Evolutionary conservation across 2,888 invertebrate genomes (phyloP), one percentile per base, ranked within the genome.

Genomic region (Ecdyonurus torrentis): DNA sequence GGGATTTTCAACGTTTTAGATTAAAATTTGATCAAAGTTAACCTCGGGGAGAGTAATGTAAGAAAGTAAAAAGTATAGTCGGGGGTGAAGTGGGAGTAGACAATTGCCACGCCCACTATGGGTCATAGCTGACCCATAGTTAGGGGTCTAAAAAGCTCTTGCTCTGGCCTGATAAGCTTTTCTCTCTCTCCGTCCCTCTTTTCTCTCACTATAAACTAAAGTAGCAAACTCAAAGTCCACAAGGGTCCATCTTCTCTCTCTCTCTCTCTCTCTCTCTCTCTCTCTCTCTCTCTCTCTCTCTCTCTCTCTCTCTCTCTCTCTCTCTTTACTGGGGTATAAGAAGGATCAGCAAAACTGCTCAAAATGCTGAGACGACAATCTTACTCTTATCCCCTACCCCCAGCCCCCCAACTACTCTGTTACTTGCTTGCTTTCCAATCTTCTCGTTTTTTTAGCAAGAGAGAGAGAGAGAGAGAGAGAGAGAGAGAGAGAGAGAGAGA

Each of bases 21-120:
- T 55, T 55, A 55, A 55, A 55, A 55, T 55, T 55, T 55, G 55
- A 55, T 55, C 55, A 55, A 55, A 7, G 55, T 55, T 55, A 55
- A 55, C 20, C 55, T 20, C n/a, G n/a, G n/a, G n/a, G n/a, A n/a
- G 55, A n/a, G 55, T 10, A 55, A 55, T 55, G 37, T 15, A 37
- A 37, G 37, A 15, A 37, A 15, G 15, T 37, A 37, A n/a, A n/a
- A n/a, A n/a, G n/a, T n/a, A n/a, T n/a, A n/a, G n/a, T n/a, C n/a
- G n/a, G n/a, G n/a, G n/a, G n/a, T n/a, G n/a, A n/a, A n/a, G n/a
- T n/a, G n/a, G n/a, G n/a, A n/a, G n/a, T n/a, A n/a, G n/a, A n/a
- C n/a, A n/a, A n/a, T n/a, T n/a, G n/a, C n/a, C n/a, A n/a, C n/a
- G n/a, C n/a, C n/a, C n/a, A n/a, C n/a, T n/a, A n/a, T n/a, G n/a